phyloP scores from a whole-genome alignment of 2,888 invertebrate species.

The Philopedon plagiatum region DNA sequence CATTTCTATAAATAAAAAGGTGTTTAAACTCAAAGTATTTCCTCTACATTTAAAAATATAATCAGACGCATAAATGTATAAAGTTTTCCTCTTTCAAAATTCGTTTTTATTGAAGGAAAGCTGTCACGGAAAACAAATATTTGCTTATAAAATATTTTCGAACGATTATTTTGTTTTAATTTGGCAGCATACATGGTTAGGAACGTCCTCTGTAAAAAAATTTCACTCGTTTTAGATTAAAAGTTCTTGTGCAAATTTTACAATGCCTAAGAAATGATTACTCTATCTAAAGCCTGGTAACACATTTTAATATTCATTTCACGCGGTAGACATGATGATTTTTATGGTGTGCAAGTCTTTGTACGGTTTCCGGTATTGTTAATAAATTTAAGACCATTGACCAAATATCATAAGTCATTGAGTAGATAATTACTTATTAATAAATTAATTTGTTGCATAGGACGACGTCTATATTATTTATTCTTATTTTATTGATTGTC shows the following conservation, averaged over 20 bases:
- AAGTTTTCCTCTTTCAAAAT: neutral
- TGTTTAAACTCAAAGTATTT: constrained; percentile 19
- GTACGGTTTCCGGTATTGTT: constrained; percentile 40
- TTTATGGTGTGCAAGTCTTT: constrained; percentile 29
- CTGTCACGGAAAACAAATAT: too few relatives aligned
- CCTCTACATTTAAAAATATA: constrained; percentile 27
- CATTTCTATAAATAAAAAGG: constrained; percentile 41
- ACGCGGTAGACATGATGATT: neutral
- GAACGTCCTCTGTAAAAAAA: too few relatives aligned
- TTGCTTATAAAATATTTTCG: too few relatives aligned
- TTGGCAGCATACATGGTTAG: too few relatives aligned
- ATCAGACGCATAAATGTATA: neutral
- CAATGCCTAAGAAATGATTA: constrained; percentile 15
- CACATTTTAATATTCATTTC: constrained; percentile 32
- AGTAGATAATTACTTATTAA: neutral
- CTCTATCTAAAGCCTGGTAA: constrained; percentile 13
- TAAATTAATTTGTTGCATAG: neutral
- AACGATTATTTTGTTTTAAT: too few relatives aligned
- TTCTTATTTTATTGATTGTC: too few relatives aligned
- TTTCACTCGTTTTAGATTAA: too few relatives aligned
- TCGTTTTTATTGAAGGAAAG: too few relatives aligned
- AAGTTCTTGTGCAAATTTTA: too few relatives aligned
- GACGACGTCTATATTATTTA: too few relatives aligned
- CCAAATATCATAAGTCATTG: constrained; percentile 32
- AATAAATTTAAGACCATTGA: constrained; percentile 39